phyloP scores from a whole-genome alignment of 1,140 invertebrate genomes.

The Eurytemora carolleeae region DNA sequence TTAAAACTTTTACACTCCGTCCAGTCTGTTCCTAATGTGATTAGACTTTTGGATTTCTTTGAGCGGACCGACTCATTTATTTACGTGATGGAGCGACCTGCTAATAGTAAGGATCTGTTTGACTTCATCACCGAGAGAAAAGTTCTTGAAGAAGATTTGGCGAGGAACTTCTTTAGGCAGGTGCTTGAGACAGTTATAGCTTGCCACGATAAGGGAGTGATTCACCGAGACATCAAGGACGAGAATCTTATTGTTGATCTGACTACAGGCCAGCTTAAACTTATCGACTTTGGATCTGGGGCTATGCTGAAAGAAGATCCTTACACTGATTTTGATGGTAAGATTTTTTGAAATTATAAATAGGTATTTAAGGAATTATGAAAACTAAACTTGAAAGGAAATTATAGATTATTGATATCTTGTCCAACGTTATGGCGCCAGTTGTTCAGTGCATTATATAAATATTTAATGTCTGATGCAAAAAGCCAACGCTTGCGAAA shows the following conservation, averaged over 20 bases:
- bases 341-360: no score
- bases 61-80: slow-evolving; percentile 34
- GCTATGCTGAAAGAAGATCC: slow-evolving; percentile 36
- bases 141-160: slow-evolving; percentile 27
- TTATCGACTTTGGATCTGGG: slow-evolving; percentile 48
- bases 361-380: no score
- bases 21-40: slow-evolving; percentile 34
- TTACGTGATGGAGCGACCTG: slow-evolving; percentile 43
- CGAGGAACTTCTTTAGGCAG: slow-evolving; percentile 30
- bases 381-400: no score
- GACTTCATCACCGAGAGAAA: slow-evolving; percentile 36
- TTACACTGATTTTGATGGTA: slow-evolving; percentile 48
- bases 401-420: no score
- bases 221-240: slow-evolving; percentile 39
- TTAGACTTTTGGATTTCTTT: slow-evolving; percentile 39
- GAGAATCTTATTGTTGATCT: slow-evolving; percentile 37
- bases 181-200: slow-evolving; percentile 28
- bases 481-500: no score
- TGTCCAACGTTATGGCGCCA: no score
- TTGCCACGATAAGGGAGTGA: slow-evolving; percentile 25
- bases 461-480: no score
- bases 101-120: slow-evolving; percentile 35
- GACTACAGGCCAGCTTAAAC: slow-evolving; percentile 28
- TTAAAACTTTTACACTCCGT: slow-evolving; percentile 37
- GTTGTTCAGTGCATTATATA: no score